These are phyloP conservation scores for Scelioninae gen. 2 DNA, from an alignment of 2,888 invertebrate genomes.

Conservation along the genomic window DNA sequence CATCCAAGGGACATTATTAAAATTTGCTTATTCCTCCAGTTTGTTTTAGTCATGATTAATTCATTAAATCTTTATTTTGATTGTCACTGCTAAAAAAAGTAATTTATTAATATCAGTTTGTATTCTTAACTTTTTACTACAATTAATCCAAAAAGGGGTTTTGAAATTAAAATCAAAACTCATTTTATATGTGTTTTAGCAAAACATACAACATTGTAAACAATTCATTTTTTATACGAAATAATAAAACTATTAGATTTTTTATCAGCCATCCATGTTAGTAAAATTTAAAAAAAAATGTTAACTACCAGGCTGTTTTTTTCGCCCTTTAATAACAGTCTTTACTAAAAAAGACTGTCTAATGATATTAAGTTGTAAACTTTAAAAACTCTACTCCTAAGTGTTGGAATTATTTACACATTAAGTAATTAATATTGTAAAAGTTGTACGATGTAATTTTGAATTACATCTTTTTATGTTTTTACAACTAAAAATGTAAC, in stretches of 20 bases:
- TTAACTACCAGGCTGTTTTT: neutral
- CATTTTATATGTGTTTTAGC: constrained; percentile 20
- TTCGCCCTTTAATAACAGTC: too few species aligned
- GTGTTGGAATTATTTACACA: constrained; percentile 15
- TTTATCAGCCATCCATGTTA: too few species aligned
- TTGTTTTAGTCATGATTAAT: too few species aligned
- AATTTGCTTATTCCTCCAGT: too few species aligned
- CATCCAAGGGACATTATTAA: too few species aligned
- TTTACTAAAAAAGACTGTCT: too few species aligned
- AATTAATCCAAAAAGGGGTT: too few species aligned
- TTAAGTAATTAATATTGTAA: constrained; percentile 13
- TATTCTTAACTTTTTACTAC: too few species aligned
- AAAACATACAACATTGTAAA: neutral
- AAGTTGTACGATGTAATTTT: neutral
- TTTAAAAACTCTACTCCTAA: neutral
- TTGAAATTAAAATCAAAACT: constrained; percentile 17
- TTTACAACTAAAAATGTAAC: constrained; percentile 30
- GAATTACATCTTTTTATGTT: constrained; percentile 22
- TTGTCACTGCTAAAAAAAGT: too few species aligned
- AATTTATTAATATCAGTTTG: neutral
- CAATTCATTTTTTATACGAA: constrained; percentile 1
- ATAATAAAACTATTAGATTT: neutral
- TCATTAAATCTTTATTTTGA: too few species aligned
- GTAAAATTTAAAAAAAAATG: neutral
- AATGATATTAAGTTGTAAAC: too few species aligned